phyloP scores from a whole-genome alignment of 2,113 vertebrate genomes.

The Neodon shergylaensis region DNA sequence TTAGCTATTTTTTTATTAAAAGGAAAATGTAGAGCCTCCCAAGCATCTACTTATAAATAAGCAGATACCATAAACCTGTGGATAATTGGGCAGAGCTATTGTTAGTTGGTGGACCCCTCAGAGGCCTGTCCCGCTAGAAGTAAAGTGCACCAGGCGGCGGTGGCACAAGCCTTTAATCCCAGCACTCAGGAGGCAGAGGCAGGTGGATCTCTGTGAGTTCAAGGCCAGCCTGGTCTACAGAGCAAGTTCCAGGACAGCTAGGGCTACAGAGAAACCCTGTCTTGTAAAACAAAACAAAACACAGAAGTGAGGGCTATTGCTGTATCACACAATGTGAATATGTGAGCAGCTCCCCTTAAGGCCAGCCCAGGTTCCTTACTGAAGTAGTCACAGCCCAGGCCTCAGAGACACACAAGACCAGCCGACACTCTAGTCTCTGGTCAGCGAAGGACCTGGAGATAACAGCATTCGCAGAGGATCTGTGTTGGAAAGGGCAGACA shows the following conservation, averaged over 20 bases:
- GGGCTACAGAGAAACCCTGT: too few species aligned
- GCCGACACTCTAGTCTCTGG: rapidly evolving
- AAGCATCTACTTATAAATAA: background rate
- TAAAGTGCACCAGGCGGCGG: background rate
- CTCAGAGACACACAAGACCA: background rate
- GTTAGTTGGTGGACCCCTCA: background rate
- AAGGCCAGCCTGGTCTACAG: too few species aligned
- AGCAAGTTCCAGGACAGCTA: too few species aligned
- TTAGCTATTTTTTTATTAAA: background rate
- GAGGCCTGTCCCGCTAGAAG: background rate
- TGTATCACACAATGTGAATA: background rate
- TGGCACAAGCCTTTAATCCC: too few species aligned
- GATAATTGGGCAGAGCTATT: background rate
- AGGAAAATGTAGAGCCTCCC: background rate
- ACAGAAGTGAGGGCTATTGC: background rate
- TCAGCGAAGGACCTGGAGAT: background rate
- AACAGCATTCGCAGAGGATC: background rate
- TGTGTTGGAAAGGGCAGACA: background rate
- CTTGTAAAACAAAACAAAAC: too few species aligned
- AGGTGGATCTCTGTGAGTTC: too few species aligned
- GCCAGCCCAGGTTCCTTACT: background rate
- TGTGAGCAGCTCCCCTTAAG: background rate
- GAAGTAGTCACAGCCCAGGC: too few species aligned
- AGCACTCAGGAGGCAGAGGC: too few species aligned
- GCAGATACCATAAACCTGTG: background rate